Evolutionary conservation across 2,797 vertebrate species (phyloP).

Genomic region (Ataeniobius toweri): DNA sequence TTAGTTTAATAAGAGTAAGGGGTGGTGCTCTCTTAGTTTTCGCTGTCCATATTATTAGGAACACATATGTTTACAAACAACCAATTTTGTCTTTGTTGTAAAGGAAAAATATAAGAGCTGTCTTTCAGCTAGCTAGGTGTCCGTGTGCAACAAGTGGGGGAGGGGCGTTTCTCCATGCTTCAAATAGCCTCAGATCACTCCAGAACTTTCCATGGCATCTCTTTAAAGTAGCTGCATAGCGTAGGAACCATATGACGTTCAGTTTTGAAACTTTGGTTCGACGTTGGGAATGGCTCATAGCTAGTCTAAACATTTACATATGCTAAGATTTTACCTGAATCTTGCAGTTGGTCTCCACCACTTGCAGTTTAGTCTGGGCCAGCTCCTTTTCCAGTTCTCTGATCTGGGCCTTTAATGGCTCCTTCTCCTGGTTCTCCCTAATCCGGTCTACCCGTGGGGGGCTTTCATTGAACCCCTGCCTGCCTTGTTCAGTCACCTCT

Average conservation of each 20-base stretch:
- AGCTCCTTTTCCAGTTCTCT: conserved; percentile 83
- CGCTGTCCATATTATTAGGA: background rate
- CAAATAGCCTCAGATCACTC: background rate
- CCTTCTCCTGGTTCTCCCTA: conserved; percentile 78
- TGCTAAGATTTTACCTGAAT: conserved; percentile 83
- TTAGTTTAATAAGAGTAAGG: background rate
- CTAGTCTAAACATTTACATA: background rate
- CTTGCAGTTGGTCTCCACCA: conserved; percentile 87
- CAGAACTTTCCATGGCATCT: too few relatives aligned
- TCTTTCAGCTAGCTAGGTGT: background rate
- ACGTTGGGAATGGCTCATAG: too few relatives aligned
- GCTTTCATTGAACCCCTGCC: background rate
- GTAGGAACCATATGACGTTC: background rate
- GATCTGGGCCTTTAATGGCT: conserved; percentile 85
- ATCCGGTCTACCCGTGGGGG: conserved; percentile 9
- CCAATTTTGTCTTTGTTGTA: background rate
- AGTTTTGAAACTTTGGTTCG: background rate
- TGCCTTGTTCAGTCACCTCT: background rate
- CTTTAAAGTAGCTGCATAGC: too few relatives aligned
- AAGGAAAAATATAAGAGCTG: background rate
- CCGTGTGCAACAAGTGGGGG: background rate
- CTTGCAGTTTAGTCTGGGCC: conserved; percentile 76
- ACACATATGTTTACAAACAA: background rate
- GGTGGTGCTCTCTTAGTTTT: background rate
- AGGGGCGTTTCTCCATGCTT: background rate